A percentile compares a stretch with the other conserved stretches of the same genome.
Conservation (phyloP, 1,140 invertebrate species). For the Dufourea novaeangliae region DNA sequence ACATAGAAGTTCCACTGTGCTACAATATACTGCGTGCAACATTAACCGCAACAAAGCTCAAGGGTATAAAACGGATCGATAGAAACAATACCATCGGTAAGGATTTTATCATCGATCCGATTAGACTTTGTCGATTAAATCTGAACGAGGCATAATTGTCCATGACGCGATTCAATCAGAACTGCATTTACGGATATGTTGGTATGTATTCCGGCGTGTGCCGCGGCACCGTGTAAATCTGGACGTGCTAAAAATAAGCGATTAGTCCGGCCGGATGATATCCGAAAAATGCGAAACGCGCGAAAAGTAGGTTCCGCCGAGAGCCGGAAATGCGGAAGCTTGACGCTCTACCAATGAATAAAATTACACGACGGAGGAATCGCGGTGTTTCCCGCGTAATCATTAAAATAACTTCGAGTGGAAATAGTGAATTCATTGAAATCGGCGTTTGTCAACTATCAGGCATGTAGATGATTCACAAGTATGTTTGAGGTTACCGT, state of each 20-base stretch:
- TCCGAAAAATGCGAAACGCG: slow-evolving; percentile 9
- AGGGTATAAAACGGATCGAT: background rate
- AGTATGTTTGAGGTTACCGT: background rate
- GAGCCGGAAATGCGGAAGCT: slow-evolving; percentile 36
- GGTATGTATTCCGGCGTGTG: too few species aligned
- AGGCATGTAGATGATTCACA: background rate
- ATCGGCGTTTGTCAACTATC: slow-evolving; percentile 22
- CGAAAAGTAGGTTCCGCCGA: slow-evolving; percentile 1
- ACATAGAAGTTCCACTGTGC: too few species aligned
- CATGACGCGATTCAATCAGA: slow-evolving; percentile 4
- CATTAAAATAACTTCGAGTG: background rate
- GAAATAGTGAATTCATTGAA: slow-evolving; percentile 1
- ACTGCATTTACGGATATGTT: background rate
- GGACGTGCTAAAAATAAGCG: slow-evolving; percentile 5
- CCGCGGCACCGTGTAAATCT: background rate
- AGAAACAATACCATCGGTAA: background rate
- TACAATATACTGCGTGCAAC: too few species aligned
- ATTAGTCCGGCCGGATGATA: background rate
- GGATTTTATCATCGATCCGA: background rate
- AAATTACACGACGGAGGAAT: background rate
- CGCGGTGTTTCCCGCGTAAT: background rate
- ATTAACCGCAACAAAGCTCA: background rate
- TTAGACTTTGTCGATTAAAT: background rate
- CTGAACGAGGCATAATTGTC: too few species aligned
- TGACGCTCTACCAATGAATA: slow-evolving; percentile 17